Evolutionary conservation across 2,888 invertebrate species (phyloP), one percentile per base, ranked within the genome.

Genomic region (Temnothorax ravouxi): DNA sequence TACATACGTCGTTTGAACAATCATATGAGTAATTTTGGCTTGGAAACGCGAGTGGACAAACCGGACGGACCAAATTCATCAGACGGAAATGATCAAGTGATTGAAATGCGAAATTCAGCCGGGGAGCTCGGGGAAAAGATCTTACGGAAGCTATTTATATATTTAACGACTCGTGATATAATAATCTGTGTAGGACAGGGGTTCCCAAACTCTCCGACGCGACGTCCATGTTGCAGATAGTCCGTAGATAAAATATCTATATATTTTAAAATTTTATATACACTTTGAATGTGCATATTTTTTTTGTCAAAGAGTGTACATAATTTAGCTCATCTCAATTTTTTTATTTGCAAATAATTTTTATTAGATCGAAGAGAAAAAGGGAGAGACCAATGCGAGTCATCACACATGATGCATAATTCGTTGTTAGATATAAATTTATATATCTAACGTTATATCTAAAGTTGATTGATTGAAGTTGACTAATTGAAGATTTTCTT

Each of bases 141-240:
- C 54, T 77, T 84, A 64, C 56, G 56, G 59, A 87, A 75, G 85
- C 83, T 84, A 86, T 89, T 88, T 88, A 87, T 91, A 91, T 90
- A 91, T 92, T 91, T 91, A 88, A 89, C 88, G 21, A 90, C 90
- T 90, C 89, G 86, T 91, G 90, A 89, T 90, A 89, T 72, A 86
- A 79, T 79, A 79, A 79, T 13, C 69, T 79, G 71, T 79, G 59
- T 69, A 79, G 71, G 9, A 79, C 79, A 79, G 79, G 79, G 71
- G 79, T 79, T 79, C 71, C 15, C 79, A 71, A 79, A 79, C 79
- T 79, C 11, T 44, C 29, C 29, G 21, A 29, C 5, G 11, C 29
- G 21, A 29, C 5, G 11, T 54, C 25, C 25, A 44, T 29, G 8
- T 59, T 66, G 11, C 54, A 66, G 3, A 41, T 56, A 13, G 11